Evolutionary conservation across 2,888 invertebrate species (phyloP).

Genomic region (Spialia ferax): DNA sequence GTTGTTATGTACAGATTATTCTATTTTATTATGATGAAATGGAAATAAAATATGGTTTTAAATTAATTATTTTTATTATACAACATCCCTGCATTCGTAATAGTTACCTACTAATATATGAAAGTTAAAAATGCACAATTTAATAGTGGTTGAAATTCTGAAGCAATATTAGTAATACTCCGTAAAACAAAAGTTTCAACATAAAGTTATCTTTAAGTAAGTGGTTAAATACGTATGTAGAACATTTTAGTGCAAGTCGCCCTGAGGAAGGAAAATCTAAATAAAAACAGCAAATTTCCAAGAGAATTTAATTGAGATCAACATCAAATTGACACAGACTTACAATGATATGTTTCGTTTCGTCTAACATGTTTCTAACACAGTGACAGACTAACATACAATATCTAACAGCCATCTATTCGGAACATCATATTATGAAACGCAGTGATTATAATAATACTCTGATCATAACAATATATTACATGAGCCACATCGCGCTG

Average conservation of each 20-base stretch:
- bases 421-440: neutral
- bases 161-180: too few species aligned
- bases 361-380: conserved; percentile 24
- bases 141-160: too few species aligned
- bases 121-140: too few species aligned
- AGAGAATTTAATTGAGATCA: conserved; percentile 63
- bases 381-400: conserved; percentile 20
- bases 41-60: conserved; percentile 26
- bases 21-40: conserved; percentile 26
- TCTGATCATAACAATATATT: too few species aligned
- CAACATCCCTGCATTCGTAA: neutral
- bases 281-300: conserved; percentile 43
- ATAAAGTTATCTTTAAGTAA: too few species aligned
- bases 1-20: conserved; percentile 5
- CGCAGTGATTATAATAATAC: too few species aligned
- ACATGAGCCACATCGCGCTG: too few species aligned
- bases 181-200: too few species aligned
- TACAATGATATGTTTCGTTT: conserved; percentile 60
- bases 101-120: too few species aligned
- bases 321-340: conserved; percentile 77
- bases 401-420: conserved; percentile 9
- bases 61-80: neutral
- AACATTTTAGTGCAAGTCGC: too few species aligned
- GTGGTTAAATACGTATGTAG: conserved; percentile 11
- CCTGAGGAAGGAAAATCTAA: neutral